Evolutionary conservation across 2,113 vertebrate genomes (phyloP), one percentile per base, ranked within the genome.

Genomic region (Acrocephalus kingi): DNA sequence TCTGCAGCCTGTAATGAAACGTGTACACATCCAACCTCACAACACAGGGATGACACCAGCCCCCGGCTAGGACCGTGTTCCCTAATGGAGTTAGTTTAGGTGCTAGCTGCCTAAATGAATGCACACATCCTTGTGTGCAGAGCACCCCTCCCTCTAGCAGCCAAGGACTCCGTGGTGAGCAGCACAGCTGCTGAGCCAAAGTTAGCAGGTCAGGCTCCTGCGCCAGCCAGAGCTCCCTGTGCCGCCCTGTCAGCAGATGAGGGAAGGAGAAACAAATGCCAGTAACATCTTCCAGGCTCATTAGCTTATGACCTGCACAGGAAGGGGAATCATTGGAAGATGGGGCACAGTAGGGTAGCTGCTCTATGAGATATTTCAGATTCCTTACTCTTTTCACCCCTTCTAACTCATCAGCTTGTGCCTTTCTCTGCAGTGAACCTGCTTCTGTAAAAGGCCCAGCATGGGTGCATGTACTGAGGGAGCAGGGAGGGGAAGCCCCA

Each of bases 391-490:
- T 63, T 75, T 48, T 41, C 11, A 63, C 6, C 10, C 25, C 9
- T 55, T 10, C 52, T 20, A 48, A 62, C n/a, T 37, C 25, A 2
- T 8, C 49, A 83, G 15, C 14, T 39, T 15, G 41, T 20, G 72
- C 41, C 45, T 45, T 55, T 31, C 74, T 52, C 59, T 18, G 80
- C 75, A 45, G 66, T 0, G 1, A 80, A 24, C 10, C n/a, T 82
- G 62, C 30, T 68, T 7, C 45, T 55, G 66, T 3, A 8, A 6
- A 43, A 37, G 59, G 43, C 28, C 7, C 30, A 21, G 87, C 45
- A 13, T 0, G 4, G 56, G 15, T 8, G 17, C n/a, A 13, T 0
- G 28, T 0, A 6, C 28, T 3, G 27, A 21, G 25, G 31, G 51
- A 71, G 23, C 2, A 1, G 24, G 49, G 22, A 76, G 20, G 35